Base-by-base conservation (phyloP, 2,888 invertebrate genomes). In the Sphaerophoria taeniata region DNA sequence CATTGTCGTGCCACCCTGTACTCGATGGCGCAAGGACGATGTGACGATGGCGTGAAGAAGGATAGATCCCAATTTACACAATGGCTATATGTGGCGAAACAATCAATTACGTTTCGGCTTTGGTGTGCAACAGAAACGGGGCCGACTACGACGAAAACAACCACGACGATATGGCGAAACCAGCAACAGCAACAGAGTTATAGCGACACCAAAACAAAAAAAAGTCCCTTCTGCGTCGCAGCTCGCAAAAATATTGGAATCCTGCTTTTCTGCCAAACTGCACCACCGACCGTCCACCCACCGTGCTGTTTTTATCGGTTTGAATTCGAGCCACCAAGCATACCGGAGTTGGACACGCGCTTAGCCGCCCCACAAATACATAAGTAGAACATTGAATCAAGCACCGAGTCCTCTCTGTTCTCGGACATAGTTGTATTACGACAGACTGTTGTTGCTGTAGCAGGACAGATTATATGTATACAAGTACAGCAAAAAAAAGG, bases 21-120 rank as follows among this genome's bases (percentile, higher is more conserved):
- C 14, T 55, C 33, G 55, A 7, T 7, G 55, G 33, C 12, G 0
- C 24, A 1, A 11, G 9, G 6, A 2, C 6, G 53, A 34, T 47
- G 47, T 1, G 36, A 16, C 31, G 45, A 12, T 0, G n/a, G 1
- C 12, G 33, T 7, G 33, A 0, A 7, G 36, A 16, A 39, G 43
- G 16, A 71, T 36, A 55, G 56, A 49, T 73, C 56, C 45, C 70
- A 83, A 74, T 83, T 83, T 78, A 74, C 73, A 78, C 83, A 70
- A 63, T 51, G 53, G 34, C 55, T 76, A 43, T 73, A 73, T 83
- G 70, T 74, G 78, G 73, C 58, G 73, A 78, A 83, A 74, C 78
- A 83, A 78, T 83, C 83, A 83, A 78, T 83, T 83, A 83, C 73
- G 77, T 69, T 77, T 74, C 51, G 51, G 69, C 70, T 77, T 74